phyloP scores from a whole-genome alignment of 2,797 vertebrate genomes.

The Carapus acus region DNA sequence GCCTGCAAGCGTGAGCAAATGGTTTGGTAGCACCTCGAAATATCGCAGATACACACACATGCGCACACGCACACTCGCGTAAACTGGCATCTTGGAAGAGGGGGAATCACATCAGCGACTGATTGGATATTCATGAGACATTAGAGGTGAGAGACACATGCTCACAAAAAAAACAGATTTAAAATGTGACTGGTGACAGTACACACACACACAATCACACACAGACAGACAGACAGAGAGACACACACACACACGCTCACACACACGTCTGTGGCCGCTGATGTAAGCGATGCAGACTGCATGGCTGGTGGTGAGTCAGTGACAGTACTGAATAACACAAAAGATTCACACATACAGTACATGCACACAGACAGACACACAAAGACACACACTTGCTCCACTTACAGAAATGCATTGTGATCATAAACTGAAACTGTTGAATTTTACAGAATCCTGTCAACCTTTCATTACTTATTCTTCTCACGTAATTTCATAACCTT shows the following conservation, averaged over 20 bases:
- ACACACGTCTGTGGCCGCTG: constrained; percentile 29
- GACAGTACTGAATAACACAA: constrained; percentile 26
- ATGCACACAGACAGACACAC: not conserved
- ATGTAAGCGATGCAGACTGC: constrained; percentile 36
- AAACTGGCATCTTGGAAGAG: constrained; percentile 12
- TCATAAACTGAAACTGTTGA: too few species aligned
- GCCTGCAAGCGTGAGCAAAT: constrained; percentile 26
- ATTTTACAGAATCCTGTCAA: too few species aligned
- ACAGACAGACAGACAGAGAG: not conserved
- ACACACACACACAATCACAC: not conserved
- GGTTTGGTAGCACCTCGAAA: constrained; percentile 23
- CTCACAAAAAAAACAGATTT: constrained; percentile 14
- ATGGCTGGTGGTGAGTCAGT: constrained; percentile 40
- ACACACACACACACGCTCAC: not conserved
- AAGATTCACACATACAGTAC: constrained; percentile 7
- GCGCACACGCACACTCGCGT: too few species aligned
- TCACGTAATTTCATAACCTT: too few species aligned
- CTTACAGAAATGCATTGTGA: too few species aligned
- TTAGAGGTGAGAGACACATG: constrained; percentile 14
- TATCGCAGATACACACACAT: too few species aligned
- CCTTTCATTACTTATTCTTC: too few species aligned
- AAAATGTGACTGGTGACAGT: constrained; percentile 9
- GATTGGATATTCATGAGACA: constrained; percentile 35
- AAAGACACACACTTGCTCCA: too few species aligned
- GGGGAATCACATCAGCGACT: constrained; percentile 8